phyloP scores from a whole-genome alignment of 2,797 vertebrate genomes.

The Sciaenops ocellatus region DNA sequence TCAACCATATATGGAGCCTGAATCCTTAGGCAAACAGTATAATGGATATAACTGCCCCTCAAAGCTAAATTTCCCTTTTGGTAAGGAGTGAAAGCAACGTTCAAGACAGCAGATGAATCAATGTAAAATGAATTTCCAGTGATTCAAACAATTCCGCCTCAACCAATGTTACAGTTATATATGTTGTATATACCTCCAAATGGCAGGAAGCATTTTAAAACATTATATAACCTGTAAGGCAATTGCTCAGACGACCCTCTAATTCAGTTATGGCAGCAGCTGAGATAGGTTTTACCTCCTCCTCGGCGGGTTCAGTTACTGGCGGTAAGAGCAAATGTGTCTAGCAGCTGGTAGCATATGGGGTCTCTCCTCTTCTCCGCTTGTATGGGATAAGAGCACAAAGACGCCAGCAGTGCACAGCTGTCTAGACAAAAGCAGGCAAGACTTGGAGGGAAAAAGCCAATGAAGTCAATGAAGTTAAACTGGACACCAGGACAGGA shows the following conservation, averaged over 20 bases:
- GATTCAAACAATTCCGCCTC: slow-evolving; percentile 20
- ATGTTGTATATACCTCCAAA: slow-evolving; percentile 21
- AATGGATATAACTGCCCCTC: slow-evolving; percentile 31
- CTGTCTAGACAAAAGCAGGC: slow-evolving; percentile 81
- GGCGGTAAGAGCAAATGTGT: slow-evolving; percentile 72
- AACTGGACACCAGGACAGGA: slow-evolving; percentile 54
- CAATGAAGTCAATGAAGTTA: slow-evolving; percentile 55
- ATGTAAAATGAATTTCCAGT: slow-evolving; percentile 56
- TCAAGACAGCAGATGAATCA: slow-evolving; percentile 46
- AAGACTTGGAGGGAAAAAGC: slow-evolving; percentile 65
- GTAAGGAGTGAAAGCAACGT: slow-evolving; percentile 2
- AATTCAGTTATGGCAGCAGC: slow-evolving; percentile 67
- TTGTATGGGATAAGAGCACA: slow-evolving; percentile 68
- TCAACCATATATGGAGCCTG: slow-evolving; percentile 68
- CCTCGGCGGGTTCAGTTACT: slow-evolving; percentile 67
- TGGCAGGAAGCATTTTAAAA: slow-evolving; percentile 55
- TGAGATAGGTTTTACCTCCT: slow-evolving; percentile 51
- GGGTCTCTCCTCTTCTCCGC: slow-evolving; percentile 50
- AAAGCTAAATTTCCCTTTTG: background rate
- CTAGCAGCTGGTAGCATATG: slow-evolving; percentile 83
- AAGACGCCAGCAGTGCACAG: slow-evolving; percentile 79
- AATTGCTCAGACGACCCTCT: slow-evolving; percentile 61
- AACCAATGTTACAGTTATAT: slow-evolving; percentile 15
- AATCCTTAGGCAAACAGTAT: slow-evolving; percentile 39
- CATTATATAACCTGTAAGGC: slow-evolving; percentile 53